Evolutionary conservation across 2,797 vertebrate species (phyloP), one percentile per base, ranked within the genome.

Genomic region (Prunella strophiata): DNA sequence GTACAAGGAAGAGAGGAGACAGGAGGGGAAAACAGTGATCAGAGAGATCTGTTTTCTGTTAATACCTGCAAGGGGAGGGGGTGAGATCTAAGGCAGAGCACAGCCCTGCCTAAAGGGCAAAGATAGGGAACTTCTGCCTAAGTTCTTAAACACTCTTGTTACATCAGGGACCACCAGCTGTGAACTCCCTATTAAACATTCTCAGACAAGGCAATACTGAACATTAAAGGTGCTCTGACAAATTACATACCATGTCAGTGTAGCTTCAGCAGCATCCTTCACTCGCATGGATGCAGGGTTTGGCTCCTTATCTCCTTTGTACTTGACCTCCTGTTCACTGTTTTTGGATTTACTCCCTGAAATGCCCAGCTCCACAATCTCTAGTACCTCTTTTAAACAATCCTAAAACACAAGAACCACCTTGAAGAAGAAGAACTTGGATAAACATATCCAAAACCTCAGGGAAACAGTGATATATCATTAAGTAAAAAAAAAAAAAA

Each of bases 311-410:
- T 99, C 98, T 34, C 98, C 99, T 98, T 99, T 99, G 95, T 98
- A 98, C 36, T 98, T 98, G 92, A 99, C 98, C 81, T 99, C 98
- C 96, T 99, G 98, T 54, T 99, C 99, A 34, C 98, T 98, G 43
- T 89, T 98, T 97, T 98, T 98, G 63, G 99, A 99, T 91, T 99
- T 99, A 94, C 98, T 99, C 92, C 99, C 99, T 0, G 99, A 99
- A 96, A 99, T 99, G 34, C 99, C 99, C 85, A 99, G 96, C 96
- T 99, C 99, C 79, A 99, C 98, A n/a, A 99, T 99, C 96, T 99
- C 99, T 79, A 99, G 94, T 36, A 99, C 98, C 96, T 99, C 99
- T 59, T 98, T 98, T 77, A 99, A 97, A 91, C 99, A 99, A 76
- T 99, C 99, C 99, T 99, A 96, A 66, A 97, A 75, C 42, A 85